phyloP scores from a whole-genome alignment of 2,113 vertebrate genomes.

The Dipodomys merriami region DNA sequence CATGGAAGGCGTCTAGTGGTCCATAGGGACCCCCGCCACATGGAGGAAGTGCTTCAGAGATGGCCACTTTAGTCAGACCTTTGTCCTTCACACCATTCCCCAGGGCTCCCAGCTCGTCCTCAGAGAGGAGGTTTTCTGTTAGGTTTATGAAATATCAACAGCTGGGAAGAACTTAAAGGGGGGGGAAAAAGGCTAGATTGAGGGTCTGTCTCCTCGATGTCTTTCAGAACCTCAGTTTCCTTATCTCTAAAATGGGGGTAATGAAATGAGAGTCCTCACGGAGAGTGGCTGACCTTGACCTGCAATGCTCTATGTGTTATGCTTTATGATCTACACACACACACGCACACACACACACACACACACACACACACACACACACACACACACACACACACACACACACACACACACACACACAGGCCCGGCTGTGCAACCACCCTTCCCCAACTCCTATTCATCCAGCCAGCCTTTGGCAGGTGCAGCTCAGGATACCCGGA shows the following conservation, averaged over 20 bases:
- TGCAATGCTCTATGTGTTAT: not conserved
- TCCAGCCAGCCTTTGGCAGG: not conserved
- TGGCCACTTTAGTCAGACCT: not conserved
- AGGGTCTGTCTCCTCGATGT: not conserved
- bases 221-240: not conserved
- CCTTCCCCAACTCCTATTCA: not conserved
- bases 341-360: too few species aligned
- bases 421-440: not conserved
- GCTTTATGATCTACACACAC: not conserved
- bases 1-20: not conserved
- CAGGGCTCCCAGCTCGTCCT: not conserved
- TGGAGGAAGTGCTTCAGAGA: slow-evolving; percentile 41
- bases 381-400: too few species aligned
- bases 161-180: not conserved
- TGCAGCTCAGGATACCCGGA: too few species aligned
- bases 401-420: too few species aligned
- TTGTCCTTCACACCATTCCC: not conserved
- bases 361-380: too few species aligned
- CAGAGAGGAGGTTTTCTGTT: not conserved
- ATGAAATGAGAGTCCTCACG: fast-evolving
- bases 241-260: not conserved
- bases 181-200: not conserved
- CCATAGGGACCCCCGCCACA: not conserved
- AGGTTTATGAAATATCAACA: not conserved
- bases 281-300: not conserved